Evolutionary conservation across 2,888 invertebrate genomes (phyloP), one percentile per base, ranked within the genome.

Genomic region (Megamerina dolium): DNA sequence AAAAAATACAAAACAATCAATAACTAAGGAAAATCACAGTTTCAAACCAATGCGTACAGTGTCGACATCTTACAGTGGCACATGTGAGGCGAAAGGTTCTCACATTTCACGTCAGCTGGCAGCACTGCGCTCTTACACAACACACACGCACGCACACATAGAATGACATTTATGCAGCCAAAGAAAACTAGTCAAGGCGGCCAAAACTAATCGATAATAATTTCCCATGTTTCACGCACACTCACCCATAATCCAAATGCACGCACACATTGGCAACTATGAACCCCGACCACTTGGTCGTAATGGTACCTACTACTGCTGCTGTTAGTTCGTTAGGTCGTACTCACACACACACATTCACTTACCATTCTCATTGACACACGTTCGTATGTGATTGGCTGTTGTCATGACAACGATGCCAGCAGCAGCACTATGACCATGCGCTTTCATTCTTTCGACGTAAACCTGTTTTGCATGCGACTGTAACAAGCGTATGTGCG

Each of bases 101-200:
- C n/a, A 26, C 36, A 32, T 50, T 3, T 35, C 16, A 29, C 58
- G 26, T 10, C 43, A 63, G 63, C 41, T 46, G 47, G 48, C 45
- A 45, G 21, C 43, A 40, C 37, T 16, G 32, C 10, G 12, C 13
- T 9, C 19, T 3, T 9, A 10, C 17, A 18, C 3, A 5, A 10
- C n/a, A 19, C 4, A 3, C 9, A 18, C 23, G 42, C 20, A 13
- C 38, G 13, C 6, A 40, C 26, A 10, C 46, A 46, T 37, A 38
- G 20, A 38, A 9, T 23, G 33, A 23, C 6, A 23, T 23, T 10
- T 23, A 23, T 23, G 10, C 23, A 23, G 38, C 36, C 39, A 37
- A 45, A 34, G 17, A 26, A 41, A 47, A 43, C 16, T 26, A 37
- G 40, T 43, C 37, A 37, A 37, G 21, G 10, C 17, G 17, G 2